phyloP scores from a whole-genome alignment of 53 echinoderm and acorn worm genomes.

The Henricia sp. region DNA sequence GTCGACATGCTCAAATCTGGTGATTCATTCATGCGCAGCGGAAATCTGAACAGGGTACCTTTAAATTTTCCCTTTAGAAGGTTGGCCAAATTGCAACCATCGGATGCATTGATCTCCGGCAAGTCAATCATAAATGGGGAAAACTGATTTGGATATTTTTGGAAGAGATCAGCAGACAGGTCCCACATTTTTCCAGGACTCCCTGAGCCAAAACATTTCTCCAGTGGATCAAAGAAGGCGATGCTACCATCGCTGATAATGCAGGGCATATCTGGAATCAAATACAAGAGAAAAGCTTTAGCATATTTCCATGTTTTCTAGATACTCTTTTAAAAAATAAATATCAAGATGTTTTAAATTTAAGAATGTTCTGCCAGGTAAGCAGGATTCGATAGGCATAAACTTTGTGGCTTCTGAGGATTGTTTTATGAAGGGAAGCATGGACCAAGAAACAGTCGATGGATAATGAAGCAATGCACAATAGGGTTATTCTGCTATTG shows the following conservation, averaged over 20 bases:
- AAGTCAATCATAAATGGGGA: conserved; percentile 11
- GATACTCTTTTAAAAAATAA: too few species aligned
- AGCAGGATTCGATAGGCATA: too few species aligned
- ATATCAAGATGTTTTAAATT: too few species aligned
- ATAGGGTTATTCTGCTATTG: too few species aligned
- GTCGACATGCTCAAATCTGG: background rate
- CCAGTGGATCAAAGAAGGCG: conserved; percentile 40
- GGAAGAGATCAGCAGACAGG: background rate
- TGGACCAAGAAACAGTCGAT: too few species aligned
- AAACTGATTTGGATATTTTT: conserved; percentile 30
- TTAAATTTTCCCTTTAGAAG: background rate
- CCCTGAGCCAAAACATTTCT: conserved; percentile 1
- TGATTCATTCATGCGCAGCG: background rate
- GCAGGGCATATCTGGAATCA: conserved; percentile 55
- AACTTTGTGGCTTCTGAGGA: too few species aligned
- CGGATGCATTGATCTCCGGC: too few species aligned
- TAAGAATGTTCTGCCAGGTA: too few species aligned
- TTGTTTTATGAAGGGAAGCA: too few species aligned
- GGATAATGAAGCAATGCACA: too few species aligned
- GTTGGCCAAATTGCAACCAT: background rate
- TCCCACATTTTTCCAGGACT: background rate
- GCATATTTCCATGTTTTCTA: too few species aligned
- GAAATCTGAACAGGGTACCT: conserved; percentile 48
- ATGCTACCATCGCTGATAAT: conserved; percentile 31
- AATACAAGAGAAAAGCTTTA: too few species aligned